Percentiles rank a stretch among this genome's conserved stretches.
phyloP scores from a whole-genome alignment of 2,113 vertebrate species.

The Elaphurus davidianus region DNA sequence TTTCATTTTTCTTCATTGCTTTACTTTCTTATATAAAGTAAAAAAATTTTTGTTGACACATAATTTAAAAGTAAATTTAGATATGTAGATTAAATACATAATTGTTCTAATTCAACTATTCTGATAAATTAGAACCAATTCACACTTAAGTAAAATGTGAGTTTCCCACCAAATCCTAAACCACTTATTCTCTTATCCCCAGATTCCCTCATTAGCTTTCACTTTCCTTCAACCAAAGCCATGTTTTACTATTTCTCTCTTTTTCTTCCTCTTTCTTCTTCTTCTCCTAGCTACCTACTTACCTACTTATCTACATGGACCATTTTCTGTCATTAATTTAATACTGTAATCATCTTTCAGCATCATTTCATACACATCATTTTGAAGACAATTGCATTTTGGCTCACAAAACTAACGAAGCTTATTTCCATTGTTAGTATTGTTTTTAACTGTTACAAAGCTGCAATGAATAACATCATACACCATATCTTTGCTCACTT shows the following conservation, averaged over 20 bases:
- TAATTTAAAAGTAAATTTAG: background rate
- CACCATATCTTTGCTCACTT: fast-evolving
- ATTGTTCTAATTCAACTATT: background rate
- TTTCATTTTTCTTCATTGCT: background rate
- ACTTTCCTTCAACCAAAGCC: background rate
- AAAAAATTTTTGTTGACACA: background rate
- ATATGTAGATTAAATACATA: background rate
- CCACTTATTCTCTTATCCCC: background rate
- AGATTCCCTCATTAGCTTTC: fast-evolving
- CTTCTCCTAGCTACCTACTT: background rate
- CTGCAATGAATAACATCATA: fast-evolving
- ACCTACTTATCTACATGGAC: background rate
- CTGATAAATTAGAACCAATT: background rate
- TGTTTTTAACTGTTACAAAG: too few relatives aligned
- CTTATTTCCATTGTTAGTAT: background rate
- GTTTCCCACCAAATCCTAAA: background rate
- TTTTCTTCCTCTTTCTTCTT: background rate
- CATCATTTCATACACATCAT: fast-evolving
- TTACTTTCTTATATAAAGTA: background rate
- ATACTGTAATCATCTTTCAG: background rate
- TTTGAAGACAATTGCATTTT: background rate
- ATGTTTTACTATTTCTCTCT: background rate
- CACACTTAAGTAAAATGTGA: background rate
- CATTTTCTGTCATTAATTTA: background rate
- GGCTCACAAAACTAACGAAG: fast-evolving